Conservation (phyloP, 2,113 vertebrate species). For the Corythoichthys intestinalis region DNA sequence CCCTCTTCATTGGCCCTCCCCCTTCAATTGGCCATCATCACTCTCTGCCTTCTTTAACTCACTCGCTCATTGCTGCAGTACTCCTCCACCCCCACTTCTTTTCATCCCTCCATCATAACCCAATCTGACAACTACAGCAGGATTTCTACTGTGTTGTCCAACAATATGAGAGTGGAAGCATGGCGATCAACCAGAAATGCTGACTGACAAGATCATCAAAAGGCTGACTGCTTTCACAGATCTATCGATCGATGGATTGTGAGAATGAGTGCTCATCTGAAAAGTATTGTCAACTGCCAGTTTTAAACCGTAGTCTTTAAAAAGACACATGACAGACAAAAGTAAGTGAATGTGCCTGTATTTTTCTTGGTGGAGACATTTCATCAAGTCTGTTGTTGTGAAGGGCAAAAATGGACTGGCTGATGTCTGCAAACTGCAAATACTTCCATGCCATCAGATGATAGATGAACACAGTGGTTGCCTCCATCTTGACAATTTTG, state of each 20-base stretch:
- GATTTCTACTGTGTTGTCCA: constrained; percentile 10
- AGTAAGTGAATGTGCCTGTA: not conserved
- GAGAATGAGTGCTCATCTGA: constrained; percentile 22
- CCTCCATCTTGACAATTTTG: constrained; percentile 29
- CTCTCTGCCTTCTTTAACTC: constrained; percentile 16
- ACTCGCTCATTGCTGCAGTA: constrained; percentile 11
- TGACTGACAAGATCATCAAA: constrained; percentile 16
- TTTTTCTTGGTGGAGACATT: constrained; percentile 12
- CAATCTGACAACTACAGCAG: constrained; percentile 36
- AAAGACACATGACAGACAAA: not conserved
- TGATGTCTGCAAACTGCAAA: constrained; percentile 43
- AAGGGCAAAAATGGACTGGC: constrained; percentile 45
- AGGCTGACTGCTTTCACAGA: constrained; percentile 6
- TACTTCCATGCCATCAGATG: constrained; percentile 32
- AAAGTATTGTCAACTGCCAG: constrained; percentile 33
- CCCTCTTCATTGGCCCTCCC: constrained; percentile 21
- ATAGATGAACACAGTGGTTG: constrained; percentile 35
- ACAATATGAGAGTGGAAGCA: constrained; percentile 1
- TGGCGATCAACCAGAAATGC: constrained; percentile 5
- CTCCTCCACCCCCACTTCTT: no score
- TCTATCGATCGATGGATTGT: constrained; percentile 3
- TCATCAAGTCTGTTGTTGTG: constrained; percentile 3
- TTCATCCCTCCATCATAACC: constrained; percentile 19
- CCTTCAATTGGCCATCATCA: constrained; percentile 20
- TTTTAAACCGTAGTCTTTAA: constrained; percentile 12